Evolutionary conservation across 2,888 invertebrate genomes (phyloP).

Genomic region (Selenia dentaria): DNA sequence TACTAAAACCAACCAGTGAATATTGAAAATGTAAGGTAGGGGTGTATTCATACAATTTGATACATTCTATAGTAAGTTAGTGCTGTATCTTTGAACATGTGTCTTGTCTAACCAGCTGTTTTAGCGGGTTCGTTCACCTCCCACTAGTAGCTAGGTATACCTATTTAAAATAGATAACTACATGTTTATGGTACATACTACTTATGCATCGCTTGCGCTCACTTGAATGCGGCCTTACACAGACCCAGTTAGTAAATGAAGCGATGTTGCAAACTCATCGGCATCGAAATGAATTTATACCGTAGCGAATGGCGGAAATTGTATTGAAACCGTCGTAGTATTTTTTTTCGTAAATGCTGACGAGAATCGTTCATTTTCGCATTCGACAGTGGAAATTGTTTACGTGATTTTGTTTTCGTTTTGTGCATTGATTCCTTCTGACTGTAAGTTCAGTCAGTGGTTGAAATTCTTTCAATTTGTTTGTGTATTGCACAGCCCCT

Average conservation of each 20-base stretch:
- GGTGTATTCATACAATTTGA: too few relatives aligned
- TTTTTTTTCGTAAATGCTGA: conserved; percentile 47
- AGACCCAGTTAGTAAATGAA: conserved; percentile 59
- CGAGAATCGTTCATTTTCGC: conserved; percentile 34
- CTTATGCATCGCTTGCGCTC: too few relatives aligned
- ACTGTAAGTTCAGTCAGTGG: too few relatives aligned
- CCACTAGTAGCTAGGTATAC: too few relatives aligned
- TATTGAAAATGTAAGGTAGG: conserved; percentile 18
- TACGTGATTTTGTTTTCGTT: conserved; percentile 19
- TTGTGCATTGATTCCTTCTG: background rate
- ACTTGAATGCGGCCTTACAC: conserved; percentile 5
- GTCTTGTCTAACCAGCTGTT: too few relatives aligned
- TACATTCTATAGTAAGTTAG: too few relatives aligned
- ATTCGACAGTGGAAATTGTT: conserved; percentile 19
- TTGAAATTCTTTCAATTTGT: too few relatives aligned
- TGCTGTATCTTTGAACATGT: too few relatives aligned
- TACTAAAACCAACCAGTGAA: conserved; percentile 33
- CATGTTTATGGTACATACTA: too few relatives aligned
- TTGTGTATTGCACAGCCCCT: too few relatives aligned
- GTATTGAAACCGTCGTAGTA: conserved; percentile 38
- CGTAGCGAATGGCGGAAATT: conserved; percentile 47
- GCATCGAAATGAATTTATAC: conserved; percentile 49
- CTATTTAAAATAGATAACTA: too few relatives aligned
- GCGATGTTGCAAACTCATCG: conserved; percentile 41
- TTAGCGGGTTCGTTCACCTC: too few relatives aligned